Evolutionary conservation across 2,113 vertebrate species (phyloP).

Genomic region (Ondatra zibethicus): DNA sequence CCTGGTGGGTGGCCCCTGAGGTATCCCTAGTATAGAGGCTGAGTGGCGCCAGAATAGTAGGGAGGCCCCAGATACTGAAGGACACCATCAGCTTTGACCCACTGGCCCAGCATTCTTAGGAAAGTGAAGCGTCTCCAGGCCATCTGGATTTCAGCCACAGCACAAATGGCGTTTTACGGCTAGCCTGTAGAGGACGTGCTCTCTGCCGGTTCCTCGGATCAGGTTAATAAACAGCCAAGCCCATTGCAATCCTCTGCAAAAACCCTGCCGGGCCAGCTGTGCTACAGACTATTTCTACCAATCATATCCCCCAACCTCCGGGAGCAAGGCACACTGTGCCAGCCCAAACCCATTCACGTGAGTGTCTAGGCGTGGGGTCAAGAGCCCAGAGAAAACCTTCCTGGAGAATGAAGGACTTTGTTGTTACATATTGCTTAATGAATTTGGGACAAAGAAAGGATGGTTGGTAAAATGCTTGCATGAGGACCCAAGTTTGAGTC

Average conservation of each 20-base stretch:
- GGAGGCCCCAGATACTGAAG: neutral
- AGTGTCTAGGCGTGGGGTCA: neutral
- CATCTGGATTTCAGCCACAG: neutral
- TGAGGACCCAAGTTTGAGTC: neutral
- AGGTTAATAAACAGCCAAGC: neutral
- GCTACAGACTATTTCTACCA: neutral
- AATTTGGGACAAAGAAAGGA: neutral
- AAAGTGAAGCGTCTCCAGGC: too few relatives aligned
- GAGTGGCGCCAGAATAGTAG: too few relatives aligned
- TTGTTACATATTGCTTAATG: neutral
- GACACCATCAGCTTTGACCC: too few relatives aligned
- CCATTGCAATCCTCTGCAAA: neutral
- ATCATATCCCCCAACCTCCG: rapidly evolving
- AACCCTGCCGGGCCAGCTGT: neutral
- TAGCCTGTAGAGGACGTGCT: neutral
- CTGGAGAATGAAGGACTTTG: neutral
- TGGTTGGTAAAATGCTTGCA: neutral
- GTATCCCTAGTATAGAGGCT: neutral
- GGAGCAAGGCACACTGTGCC: neutral
- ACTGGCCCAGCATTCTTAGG: neutral
- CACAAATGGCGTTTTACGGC: neutral
- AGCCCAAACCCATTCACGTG: neutral
- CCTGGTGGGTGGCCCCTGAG: neutral
- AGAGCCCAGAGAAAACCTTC: neutral
- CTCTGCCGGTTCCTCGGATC: neutral